These are phyloP conservation scores for Lycorma delicatula DNA, from an alignment of 1,140 invertebrate genomes.

Conservation along the genomic window DNA sequence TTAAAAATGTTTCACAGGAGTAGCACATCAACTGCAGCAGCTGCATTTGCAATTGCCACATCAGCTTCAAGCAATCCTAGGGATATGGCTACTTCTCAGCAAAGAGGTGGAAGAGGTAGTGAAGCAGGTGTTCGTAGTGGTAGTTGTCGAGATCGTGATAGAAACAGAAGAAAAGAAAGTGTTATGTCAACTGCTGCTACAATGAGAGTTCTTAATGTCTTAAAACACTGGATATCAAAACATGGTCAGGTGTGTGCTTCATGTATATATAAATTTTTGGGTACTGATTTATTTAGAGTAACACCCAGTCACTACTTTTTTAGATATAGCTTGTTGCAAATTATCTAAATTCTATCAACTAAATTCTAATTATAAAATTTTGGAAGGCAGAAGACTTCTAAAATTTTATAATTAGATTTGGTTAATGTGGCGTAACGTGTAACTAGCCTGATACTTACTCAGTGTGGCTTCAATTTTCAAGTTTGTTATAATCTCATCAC, in stretches of 20 bases:
- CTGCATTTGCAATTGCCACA: slow-evolving; percentile 86
- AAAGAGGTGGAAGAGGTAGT: slow-evolving; percentile 24
- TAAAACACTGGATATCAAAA: slow-evolving; percentile 69
- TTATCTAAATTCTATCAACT: no score
- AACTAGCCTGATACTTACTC: no score
- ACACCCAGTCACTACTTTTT: no score
- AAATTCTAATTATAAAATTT: no score
- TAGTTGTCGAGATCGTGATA: slow-evolving; percentile 37
- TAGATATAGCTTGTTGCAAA: no score
- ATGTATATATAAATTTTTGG: no score
- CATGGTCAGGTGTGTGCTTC: slow-evolving; percentile 47
- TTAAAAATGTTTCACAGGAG: slow-evolving; percentile 49
- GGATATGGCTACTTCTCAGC: slow-evolving; percentile 36
- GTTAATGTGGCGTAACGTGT: no score
- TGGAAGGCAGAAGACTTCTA: no score
- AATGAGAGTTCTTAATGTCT: slow-evolving; percentile 84
- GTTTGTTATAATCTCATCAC: no score
- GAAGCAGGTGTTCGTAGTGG: slow-evolving; percentile 33
- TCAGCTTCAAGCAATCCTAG: slow-evolving; percentile 76
- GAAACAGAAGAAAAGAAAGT: slow-evolving; percentile 60
- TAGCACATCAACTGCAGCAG: slow-evolving; percentile 80
- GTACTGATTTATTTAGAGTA: no score
- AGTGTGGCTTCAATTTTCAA: no score
- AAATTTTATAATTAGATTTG: no score
- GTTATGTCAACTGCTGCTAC: slow-evolving; percentile 87